Base-by-base conservation (phyloP, 2,113 vertebrate species). In the Rhombomys opimus region DNA sequence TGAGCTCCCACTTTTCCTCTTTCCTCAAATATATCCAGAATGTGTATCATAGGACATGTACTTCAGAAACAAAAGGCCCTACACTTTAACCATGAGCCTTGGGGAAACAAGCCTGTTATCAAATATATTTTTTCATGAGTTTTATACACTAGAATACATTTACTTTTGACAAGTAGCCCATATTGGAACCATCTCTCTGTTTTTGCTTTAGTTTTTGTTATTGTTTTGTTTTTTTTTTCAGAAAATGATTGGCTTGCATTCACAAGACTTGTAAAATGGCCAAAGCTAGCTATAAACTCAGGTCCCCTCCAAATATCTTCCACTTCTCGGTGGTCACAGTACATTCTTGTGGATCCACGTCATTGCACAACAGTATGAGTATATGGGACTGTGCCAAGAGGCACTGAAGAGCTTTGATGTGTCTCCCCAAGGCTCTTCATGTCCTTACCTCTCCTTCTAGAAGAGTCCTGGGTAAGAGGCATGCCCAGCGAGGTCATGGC, bases 31-130 rank as follows among this genome's bases (percentile, higher is more conserved):
- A 75, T 89, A 95, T 89, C 35, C 15, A 82, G 81, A 84, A 11
- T 67, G 73, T 25, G 17, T 80, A 54, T 81, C 23, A 41, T 27
- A 22, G 73, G n/a, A 61, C 32, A 52, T 87, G 85, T 81, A 78
- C n/a, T 22, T 41, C 91, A 75, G 68, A 96, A 93, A 80, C 22
- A 89, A 94, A 76, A 12, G 17, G 78, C 92, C 57, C 32, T 93
- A 73, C 63, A 82, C 63, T 76, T 84, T 22, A 94, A 5, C 22
- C 1, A 12, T 54, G 38, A 76, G 15, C 52, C 22, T 76, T 76
- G 46, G 27, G 38, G 41, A 89, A 92, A 57, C 2, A 81, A 46
- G 10, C 68, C 11, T 67, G 7, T 61, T 93, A 73, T 5, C 86
- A 59, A 95, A 72, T 61, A 78, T 1, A 3, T 72, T 84, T 89